These are phyloP conservation scores for Rhogogaster chlorosoma DNA, from an alignment of 2,888 invertebrate genomes.

Conservation along the genomic window DNA sequence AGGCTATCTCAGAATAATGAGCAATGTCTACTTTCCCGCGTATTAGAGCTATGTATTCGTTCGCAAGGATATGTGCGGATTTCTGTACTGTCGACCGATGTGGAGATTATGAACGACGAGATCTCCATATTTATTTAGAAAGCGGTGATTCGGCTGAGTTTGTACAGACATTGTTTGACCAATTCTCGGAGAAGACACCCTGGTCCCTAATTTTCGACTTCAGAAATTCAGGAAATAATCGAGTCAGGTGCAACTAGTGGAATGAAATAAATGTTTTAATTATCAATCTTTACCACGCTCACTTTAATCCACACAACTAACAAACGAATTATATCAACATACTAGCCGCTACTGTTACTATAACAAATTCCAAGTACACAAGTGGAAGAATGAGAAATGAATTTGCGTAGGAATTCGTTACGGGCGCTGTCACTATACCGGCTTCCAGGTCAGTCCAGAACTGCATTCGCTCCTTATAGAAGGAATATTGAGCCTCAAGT, in stretches of 20 bases:
- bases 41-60: background rate
- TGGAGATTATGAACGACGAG: background rate
- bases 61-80: background rate
- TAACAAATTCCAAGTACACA: background rate
- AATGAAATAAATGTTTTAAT: background rate
- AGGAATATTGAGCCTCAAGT: background rate
- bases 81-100: background rate
- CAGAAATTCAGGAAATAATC: background rate
- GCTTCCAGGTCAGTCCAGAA: background rate
- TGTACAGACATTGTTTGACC: background rate
- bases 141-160: background rate
- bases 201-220: background rate
- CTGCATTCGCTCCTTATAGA: background rate
- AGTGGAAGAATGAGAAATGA: background rate
- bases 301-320: background rate
- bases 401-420: background rate
- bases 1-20: background rate
- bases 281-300: background rate
- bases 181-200: background rate
- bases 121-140: constrained; percentile 4
- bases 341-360: background rate
- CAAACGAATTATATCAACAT: background rate
- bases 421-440: background rate
- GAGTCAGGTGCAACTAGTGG: background rate
- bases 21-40: background rate